Evolutionary conservation across 92 coral and sea anemone species (phyloP), one percentile per base, ranked within the genome.

Genomic region (Parazoanthus atlanticus): DNA sequence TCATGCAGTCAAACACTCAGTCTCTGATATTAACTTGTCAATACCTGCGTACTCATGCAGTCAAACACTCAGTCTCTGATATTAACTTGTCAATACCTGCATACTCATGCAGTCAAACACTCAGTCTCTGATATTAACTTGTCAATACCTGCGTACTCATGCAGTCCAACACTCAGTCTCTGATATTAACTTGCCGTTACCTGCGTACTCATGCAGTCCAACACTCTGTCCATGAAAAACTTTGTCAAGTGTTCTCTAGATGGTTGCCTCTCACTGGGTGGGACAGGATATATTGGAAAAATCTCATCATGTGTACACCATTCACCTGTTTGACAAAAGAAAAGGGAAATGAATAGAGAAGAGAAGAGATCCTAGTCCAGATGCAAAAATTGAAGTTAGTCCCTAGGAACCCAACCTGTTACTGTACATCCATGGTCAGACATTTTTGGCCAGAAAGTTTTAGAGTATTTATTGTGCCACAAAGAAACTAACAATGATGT

Each of bases 151-250:
- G 96, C 43, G 98, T 94, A 78, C 97, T 94, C 98, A 96, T 96
- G 79, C 96, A 96, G 79, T 96, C 99, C 86, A 95, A 89, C 10
- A 96, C 99, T 88, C 94, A 90, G 81, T 96, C 99, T 17, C 25
- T 19, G 11, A 95, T 34, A 15, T 2, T 30, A 33, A 81, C 13
- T 10, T 17, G 41, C 19, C 21, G 25, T 8, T 74, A 95, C 99
- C 96, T 95, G 96, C 47, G 99, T 94, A 75, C 98, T 96, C 99
- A 96, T 96, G 77, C 96, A 96, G 76, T 96, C 99, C 86, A 96
- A 89, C 12, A 96, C 99, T 88, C 95, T 92, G 82, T 96, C 99
- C 77, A 96, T 86, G 86, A 95, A 95, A 80, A 95, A 91, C 85
- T 96, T 96, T 66, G 99, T 95, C 78, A 96, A 64, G 43, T 91